Conservation (phyloP, 2,888 invertebrate genomes). For the Eurytoma adleriae region DNA sequence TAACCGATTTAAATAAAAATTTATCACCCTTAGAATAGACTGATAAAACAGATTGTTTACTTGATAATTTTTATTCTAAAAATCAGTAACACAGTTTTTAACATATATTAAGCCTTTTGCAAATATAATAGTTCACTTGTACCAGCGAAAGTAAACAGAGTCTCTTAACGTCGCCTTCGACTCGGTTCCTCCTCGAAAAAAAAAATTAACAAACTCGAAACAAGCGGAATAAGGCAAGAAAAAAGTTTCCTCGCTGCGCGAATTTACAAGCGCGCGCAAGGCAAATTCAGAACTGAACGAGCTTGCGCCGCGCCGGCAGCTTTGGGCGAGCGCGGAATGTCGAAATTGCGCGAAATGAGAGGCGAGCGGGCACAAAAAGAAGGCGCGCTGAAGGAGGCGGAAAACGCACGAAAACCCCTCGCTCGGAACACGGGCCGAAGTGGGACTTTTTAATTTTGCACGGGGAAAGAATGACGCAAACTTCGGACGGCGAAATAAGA, state of each 20-base stretch:
- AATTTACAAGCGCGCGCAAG: slow-evolving; percentile 4
- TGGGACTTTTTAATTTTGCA: slow-evolving; percentile 37
- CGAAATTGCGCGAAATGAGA: slow-evolving; percentile 18
- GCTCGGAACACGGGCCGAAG: not conserved
- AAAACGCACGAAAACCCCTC: not conserved
- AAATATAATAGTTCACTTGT: too few relatives aligned
- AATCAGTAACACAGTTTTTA: too few relatives aligned
- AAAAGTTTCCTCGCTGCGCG: not conserved
- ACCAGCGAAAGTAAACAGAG: too few relatives aligned
- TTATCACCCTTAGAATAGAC: too few relatives aligned
- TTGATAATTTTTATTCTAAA: too few relatives aligned
- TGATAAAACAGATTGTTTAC: too few relatives aligned
- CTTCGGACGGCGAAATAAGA: slow-evolving; percentile 21
- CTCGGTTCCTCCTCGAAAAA: too few relatives aligned
- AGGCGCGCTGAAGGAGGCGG: not conserved
- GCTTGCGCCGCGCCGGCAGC: not conserved
- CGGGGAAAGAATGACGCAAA: slow-evolving; percentile 13
- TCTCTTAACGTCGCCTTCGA: too few relatives aligned
- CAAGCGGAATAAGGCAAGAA: not conserved
- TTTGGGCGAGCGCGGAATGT: slow-evolving; percentile 8
- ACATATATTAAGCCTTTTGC: too few relatives aligned
- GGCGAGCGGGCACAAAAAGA: not conserved
- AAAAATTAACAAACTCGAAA: too few relatives aligned
- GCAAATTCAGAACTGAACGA: slow-evolving; percentile 1
- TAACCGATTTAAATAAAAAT: too few relatives aligned